Evolutionary conservation across 2,797 vertebrate species (phyloP).

Genomic region (Apogon hyalosoma): DNA sequence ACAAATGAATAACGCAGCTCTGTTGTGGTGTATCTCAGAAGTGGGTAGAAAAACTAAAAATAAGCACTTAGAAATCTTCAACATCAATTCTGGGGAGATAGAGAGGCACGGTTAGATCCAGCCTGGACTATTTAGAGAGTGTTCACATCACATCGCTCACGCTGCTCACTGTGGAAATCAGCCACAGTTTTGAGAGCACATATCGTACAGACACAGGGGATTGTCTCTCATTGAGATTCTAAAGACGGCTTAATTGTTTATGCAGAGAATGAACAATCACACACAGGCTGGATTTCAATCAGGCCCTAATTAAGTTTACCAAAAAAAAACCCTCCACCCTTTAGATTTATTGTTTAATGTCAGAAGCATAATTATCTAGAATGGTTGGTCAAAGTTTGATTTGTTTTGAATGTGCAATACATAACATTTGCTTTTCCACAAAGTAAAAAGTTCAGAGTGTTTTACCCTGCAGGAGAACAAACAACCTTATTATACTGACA

Average conservation of each 20-base stretch:
- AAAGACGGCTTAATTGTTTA: conserved; percentile 45
- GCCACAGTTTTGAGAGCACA: conserved; percentile 81
- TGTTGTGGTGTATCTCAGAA: conserved; percentile 89
- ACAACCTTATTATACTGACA: no score
- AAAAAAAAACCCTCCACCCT: background rate
- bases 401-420: background rate
- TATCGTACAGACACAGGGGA: conserved; percentile 53
- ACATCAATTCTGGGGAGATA: conserved; percentile 62
- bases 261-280: conserved; percentile 29
- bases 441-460: conserved; percentile 7
- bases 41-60: conserved; percentile 82
- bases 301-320: conserved; percentile 35
- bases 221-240: conserved; percentile 61
- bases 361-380: conserved; percentile 28
- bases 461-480: background rate
- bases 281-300: conserved; percentile 37
- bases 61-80: conserved; percentile 70
- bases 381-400: background rate
- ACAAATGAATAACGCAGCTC: conserved; percentile 85
- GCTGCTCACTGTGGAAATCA: conserved; percentile 88
- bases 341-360: conserved; percentile 38
- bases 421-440: conserved; percentile 5
- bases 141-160: conserved; percentile 82
- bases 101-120: conserved; percentile 80
- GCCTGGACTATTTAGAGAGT: conserved; percentile 87